Evolutionary conservation across 2,888 invertebrate genomes (phyloP).

Genomic region (Deilephila elpenor): DNA sequence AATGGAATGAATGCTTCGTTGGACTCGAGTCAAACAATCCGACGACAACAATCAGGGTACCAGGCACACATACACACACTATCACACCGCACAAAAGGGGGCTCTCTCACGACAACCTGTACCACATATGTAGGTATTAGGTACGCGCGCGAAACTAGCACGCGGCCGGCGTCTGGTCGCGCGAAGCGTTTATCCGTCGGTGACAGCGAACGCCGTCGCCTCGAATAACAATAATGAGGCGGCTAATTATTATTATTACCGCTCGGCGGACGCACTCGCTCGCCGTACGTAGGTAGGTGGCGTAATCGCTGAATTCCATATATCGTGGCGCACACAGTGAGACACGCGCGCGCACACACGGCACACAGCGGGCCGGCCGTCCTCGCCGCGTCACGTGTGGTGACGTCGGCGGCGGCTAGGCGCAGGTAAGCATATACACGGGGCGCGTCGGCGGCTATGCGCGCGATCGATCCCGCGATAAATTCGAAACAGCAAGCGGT

Average conservation of each 20-base stretch:
- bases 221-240: conserved; percentile 73
- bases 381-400: conserved; percentile 69
- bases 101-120: conserved; percentile 42
- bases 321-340: conserved; percentile 64
- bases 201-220: conserved; percentile 61
- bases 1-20: conserved; percentile 54
- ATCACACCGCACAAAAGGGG: conserved; percentile 54
- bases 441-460: conserved; percentile 59
- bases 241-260: conserved; percentile 77
- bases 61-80: conserved; percentile 46
- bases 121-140: conserved; percentile 29
- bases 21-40: conserved; percentile 59
- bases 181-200: conserved; percentile 66
- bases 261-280: conserved; percentile 60
- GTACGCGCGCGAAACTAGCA: conserved; percentile 53
- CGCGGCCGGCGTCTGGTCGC: conserved; percentile 55
- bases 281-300: conserved; percentile 65
- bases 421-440: conserved; percentile 59
- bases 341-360: conserved; percentile 36
- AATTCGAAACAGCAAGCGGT: conserved; percentile 78
- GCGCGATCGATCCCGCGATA: conserved; percentile 77
- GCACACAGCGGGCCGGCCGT: conserved; percentile 35
- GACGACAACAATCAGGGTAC: conserved; percentile 57
- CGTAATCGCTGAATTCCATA: conserved; percentile 77
- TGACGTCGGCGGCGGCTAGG: conserved; percentile 65